Percentiles rank a stretch among this genome's conserved stretches.
phyloP scores from a whole-genome alignment of 2,888 invertebrate genomes.

The Orthosia gracilis region DNA sequence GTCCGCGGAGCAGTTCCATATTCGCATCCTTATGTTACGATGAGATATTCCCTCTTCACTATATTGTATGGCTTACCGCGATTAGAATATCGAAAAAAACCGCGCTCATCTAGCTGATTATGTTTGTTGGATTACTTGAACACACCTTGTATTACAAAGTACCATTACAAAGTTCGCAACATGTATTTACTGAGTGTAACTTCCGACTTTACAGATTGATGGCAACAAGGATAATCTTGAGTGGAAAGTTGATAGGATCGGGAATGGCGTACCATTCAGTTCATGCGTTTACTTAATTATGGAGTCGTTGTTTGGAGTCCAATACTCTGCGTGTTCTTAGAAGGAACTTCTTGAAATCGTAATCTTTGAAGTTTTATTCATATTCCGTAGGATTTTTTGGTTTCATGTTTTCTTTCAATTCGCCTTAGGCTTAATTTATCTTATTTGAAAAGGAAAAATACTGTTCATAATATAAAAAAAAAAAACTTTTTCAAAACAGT shows the following conservation, averaged over 20 bases:
- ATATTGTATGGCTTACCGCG: too few relatives aligned
- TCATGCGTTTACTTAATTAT: slow-evolving; percentile 52
- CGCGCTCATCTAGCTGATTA: not conserved
- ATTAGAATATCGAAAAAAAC: not conserved
- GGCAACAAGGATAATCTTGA: slow-evolving; percentile 58
- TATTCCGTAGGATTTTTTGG: slow-evolving; percentile 24
- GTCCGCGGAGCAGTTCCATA: too few relatives aligned
- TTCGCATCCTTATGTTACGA: too few relatives aligned
- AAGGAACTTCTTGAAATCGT: slow-evolving; percentile 19
- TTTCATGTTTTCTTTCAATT: not conserved
- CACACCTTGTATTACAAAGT: slow-evolving; percentile 14
- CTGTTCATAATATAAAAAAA: not conserved
- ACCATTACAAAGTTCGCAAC: slow-evolving; percentile 35
- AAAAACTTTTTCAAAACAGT: not conserved
- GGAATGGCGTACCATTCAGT: slow-evolving; percentile 40
- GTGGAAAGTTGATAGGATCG: slow-evolving; percentile 59
- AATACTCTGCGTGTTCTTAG: slow-evolving; percentile 32
- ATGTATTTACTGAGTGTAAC: slow-evolving; percentile 41
- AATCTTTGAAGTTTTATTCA: slow-evolving; percentile 18
- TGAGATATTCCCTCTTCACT: too few relatives aligned
- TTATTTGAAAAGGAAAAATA: not conserved
- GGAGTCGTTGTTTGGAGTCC: slow-evolving; percentile 37
- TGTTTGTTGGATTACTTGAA: slow-evolving; percentile 18
- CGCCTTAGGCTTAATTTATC: not conserved
- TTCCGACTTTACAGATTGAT: slow-evolving; percentile 43